phyloP scores from a whole-genome alignment of 1,140 invertebrate genomes.

The Hormaphis cornu region DNA sequence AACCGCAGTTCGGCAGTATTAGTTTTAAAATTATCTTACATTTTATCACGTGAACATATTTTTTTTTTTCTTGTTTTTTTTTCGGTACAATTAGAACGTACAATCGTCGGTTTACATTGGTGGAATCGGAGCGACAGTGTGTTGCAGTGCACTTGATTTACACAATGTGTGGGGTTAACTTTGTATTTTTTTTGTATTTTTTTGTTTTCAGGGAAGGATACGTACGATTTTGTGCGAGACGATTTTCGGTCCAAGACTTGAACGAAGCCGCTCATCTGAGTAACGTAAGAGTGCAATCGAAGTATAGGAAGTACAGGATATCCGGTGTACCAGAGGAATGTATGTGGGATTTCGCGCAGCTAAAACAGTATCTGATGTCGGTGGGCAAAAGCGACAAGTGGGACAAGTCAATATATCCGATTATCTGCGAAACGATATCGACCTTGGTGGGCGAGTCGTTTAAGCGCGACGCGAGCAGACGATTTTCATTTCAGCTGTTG shows the following conservation, averaged over 20 bases:
- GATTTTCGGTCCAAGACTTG: not conserved
- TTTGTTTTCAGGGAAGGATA: conserved; percentile 10
- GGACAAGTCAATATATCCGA: conserved; percentile 74
- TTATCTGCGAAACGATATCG: conserved; percentile 81
- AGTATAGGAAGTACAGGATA: not conserved
- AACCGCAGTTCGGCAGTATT: too few relatives aligned
- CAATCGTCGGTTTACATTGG: too few relatives aligned
- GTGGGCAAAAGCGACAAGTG: conserved; percentile 42
- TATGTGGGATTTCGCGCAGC: not conserved
- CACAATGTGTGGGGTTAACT: too few relatives aligned
- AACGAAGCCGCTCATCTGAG: not conserved
- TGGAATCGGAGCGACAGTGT: too few relatives aligned
- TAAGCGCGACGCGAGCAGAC: conserved; percentile 54
- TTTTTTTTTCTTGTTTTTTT: too few relatives aligned
- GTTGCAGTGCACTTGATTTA: too few relatives aligned
- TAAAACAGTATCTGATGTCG: not conserved
- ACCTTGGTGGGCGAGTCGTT: conserved; percentile 76
- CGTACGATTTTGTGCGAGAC: conserved; percentile 1
- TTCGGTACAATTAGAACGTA: too few relatives aligned
- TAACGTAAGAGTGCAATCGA: not conserved
- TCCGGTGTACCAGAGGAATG: not conserved
- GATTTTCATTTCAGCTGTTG: conserved; percentile 84
- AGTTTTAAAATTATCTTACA: too few relatives aligned
- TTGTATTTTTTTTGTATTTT: too few relatives aligned
- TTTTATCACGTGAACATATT: too few relatives aligned